Evolutionary conservation across 2,888 invertebrate species (phyloP).

Genomic region (Hyles lineata): DNA sequence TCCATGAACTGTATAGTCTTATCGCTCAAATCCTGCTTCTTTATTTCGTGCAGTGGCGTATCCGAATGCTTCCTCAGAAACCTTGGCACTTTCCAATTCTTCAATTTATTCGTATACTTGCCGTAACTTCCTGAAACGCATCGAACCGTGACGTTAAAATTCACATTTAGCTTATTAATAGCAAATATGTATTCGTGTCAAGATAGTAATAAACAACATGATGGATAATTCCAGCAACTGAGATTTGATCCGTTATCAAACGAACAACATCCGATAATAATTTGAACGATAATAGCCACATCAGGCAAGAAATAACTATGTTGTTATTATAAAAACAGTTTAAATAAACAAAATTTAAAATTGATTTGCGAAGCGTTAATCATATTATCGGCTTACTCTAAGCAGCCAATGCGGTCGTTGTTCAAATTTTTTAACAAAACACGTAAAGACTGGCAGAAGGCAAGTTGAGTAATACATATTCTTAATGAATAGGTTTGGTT

Average conservation of each 20-base stretch:
- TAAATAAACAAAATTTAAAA: background rate
- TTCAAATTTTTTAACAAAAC: background rate
- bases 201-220: conserved; percentile 13
- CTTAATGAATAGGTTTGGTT: too few species aligned
- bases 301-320: background rate
- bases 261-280: conserved; percentile 26
- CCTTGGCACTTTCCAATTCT: conserved; percentile 89
- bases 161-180: background rate
- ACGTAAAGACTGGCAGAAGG: background rate
- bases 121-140: conserved; percentile 84
- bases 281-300: conserved; percentile 1
- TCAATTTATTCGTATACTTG: conserved; percentile 84
- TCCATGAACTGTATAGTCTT: conserved; percentile 70
- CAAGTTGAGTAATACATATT: background rate
- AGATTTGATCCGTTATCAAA: conserved; percentile 23
- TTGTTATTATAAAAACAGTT: conserved; percentile 1
- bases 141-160: background rate
- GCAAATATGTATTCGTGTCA: background rate
- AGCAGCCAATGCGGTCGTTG: background rate
- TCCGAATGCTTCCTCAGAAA: conserved; percentile 87
- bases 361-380: background rate
- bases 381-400: background rate
- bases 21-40: conserved; percentile 72
- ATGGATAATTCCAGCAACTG: conserved; percentile 20
- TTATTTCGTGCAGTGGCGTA: conserved; percentile 76